These are phyloP conservation scores for Papilio gigon DNA, from an alignment of 2,888 invertebrate species.

Conservation along the genomic window DNA sequence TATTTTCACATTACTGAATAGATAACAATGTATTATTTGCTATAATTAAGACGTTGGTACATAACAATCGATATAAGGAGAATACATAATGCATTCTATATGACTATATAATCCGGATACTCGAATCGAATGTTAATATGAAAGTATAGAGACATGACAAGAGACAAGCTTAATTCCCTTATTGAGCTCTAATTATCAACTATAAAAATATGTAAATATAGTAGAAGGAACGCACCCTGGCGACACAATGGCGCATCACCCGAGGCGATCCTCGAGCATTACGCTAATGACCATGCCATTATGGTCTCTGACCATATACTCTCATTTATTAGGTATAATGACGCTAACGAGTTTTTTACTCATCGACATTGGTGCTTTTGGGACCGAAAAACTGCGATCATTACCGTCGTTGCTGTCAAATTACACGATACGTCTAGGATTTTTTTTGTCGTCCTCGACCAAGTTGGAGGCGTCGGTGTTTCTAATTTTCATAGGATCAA, in stretches of 20 bases:
- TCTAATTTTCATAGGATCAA: conserved; percentile 33
- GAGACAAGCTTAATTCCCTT: not conserved
- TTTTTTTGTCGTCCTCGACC: conserved; percentile 41
- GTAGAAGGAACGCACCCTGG: conserved; percentile 49
- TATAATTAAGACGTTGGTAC: too few species aligned
- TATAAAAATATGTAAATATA: conserved; percentile 44
- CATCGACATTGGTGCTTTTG: conserved; percentile 54
- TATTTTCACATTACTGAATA: not conserved
- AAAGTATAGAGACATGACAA: not conserved
- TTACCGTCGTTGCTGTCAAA: conserved; percentile 57
- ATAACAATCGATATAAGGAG: too few species aligned
- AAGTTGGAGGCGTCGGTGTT: conserved; percentile 31
- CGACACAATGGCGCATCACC: conserved; percentile 60
- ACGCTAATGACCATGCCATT: conserved; percentile 69
- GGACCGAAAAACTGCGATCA: conserved; percentile 57
- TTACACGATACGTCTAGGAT: conserved; percentile 60
- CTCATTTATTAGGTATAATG: conserved; percentile 75
- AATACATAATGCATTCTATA: too few species aligned
- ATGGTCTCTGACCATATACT: conserved; percentile 64
- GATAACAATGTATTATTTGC: not conserved
- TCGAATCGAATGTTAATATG: not conserved
- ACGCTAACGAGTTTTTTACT: conserved; percentile 75
- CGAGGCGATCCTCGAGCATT: conserved; percentile 57
- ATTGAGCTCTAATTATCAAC: conserved; percentile 37
- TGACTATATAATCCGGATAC: too few species aligned